phyloP scores from a whole-genome alignment of 2,797 vertebrate genomes.

The Clarias platycephalus region DNA sequence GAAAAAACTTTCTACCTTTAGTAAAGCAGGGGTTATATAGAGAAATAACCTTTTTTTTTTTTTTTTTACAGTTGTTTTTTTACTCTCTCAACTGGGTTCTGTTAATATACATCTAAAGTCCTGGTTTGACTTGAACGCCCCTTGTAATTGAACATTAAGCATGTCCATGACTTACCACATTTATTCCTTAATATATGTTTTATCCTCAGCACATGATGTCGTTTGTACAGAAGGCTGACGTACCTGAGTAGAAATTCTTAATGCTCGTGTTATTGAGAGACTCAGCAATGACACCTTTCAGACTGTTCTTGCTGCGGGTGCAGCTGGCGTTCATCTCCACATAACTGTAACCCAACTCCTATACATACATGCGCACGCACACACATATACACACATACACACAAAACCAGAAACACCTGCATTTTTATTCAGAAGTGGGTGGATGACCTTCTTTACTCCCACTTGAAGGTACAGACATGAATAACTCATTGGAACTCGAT shows the following conservation, averaged over 20 bases:
- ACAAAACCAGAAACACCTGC: not conserved
- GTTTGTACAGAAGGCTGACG: not conserved
- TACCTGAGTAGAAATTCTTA: conserved; percentile 89
- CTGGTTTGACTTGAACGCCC: too few relatives aligned
- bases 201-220: not conserved
- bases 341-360: conserved; percentile 92
- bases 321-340: conserved; percentile 98
- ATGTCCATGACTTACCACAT: too few relatives aligned
- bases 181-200: not conserved
- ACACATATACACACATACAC: not conserved
- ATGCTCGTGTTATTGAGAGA: conserved; percentile 96
- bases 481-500: not conserved
- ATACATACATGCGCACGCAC: conserved; percentile 44
- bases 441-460: not conserved
- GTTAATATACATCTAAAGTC: too few relatives aligned
- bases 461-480: not conserved
- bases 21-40: too few relatives aligned
- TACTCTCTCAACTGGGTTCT: too few relatives aligned
- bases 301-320: conserved; percentile 90
- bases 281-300: conserved; percentile 89
- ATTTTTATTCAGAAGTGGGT: not conserved
- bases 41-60: too few relatives aligned
- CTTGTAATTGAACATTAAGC: too few relatives aligned
- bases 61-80: too few relatives aligned
- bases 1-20: too few relatives aligned